Evolutionary conservation across 2,797 vertebrate species (phyloP).

Genomic region (Spizella passerina): DNA sequence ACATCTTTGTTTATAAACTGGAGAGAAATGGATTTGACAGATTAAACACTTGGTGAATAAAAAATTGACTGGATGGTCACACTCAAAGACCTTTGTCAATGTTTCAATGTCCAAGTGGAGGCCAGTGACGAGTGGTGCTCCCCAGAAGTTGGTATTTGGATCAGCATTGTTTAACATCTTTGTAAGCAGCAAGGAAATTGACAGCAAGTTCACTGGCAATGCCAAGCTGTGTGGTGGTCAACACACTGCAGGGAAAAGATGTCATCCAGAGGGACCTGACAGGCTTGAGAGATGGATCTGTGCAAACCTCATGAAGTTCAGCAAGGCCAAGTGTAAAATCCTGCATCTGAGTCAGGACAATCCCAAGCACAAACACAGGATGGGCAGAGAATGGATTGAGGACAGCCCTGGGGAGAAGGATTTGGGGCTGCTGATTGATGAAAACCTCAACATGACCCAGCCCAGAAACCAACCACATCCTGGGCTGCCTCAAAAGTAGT

Average conservation of each 20-base stretch:
- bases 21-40: background rate
- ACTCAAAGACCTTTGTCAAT: background rate
- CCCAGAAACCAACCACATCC: background rate
- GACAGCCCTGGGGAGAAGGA: background rate
- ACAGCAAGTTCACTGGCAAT: background rate
- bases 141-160: background rate
- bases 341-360: background rate
- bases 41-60: background rate
- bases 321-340: background rate
- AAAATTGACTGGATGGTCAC: background rate
- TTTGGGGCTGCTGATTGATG: background rate
- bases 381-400: background rate
- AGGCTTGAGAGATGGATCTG: background rate
- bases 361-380: background rate
- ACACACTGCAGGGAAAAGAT: fast-evolving
- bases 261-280: background rate
- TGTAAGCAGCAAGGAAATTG: background rate
- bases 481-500: background rate
- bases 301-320: background rate
- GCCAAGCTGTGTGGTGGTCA: background rate
- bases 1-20: background rate
- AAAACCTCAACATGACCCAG: background rate
- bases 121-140: background rate
- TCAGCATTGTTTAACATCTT: background rate
- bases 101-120: background rate